These are phyloP conservation scores for Meloidogyne chitwoodi DNA, from an alignment of 1,140 invertebrate species.

Conservation along the genomic window DNA sequence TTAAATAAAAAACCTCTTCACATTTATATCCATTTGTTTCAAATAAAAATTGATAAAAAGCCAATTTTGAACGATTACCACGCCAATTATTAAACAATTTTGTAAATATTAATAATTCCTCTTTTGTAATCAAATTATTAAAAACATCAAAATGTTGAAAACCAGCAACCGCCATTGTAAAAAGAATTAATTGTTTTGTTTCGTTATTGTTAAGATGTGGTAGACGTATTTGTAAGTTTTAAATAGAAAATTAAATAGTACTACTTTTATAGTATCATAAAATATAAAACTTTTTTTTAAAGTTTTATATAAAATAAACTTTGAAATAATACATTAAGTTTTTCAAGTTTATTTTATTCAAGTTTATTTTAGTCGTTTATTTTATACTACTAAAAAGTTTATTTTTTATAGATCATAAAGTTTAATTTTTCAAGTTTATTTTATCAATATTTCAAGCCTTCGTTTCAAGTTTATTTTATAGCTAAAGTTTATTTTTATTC, in stretches of 20 bases:
- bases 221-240: conserved; percentile 15
- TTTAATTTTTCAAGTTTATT: too few species aligned
- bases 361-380: too few species aligned
- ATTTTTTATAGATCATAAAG: too few species aligned
- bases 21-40: conserved; percentile 36
- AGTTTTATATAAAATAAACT: too few species aligned
- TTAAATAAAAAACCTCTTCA: conserved; percentile 27
- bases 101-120: conserved; percentile 19
- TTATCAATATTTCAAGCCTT: too few species aligned
- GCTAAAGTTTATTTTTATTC: too few species aligned
- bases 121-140: background rate
- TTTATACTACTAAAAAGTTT: too few species aligned
- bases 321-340: too few species aligned
- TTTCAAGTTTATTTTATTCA: too few species aligned
- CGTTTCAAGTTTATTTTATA: too few species aligned
- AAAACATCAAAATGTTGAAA: conserved; percentile 28
- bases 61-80: conserved; percentile 2
- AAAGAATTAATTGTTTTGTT: conserved; percentile 19
- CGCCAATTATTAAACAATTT: conserved; percentile 21
- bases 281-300: too few species aligned
- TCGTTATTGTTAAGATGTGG: conserved; percentile 1
- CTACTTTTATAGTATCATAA: background rate
- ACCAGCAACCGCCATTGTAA: conserved; percentile 30
- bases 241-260: background rate
- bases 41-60: conserved; percentile 36